A percentile compares a stretch with the other conserved stretches of the same genome.
Evolutionary conservation across 2,113 vertebrate species (phyloP).

Genomic region (Arizona elegans): DNA sequence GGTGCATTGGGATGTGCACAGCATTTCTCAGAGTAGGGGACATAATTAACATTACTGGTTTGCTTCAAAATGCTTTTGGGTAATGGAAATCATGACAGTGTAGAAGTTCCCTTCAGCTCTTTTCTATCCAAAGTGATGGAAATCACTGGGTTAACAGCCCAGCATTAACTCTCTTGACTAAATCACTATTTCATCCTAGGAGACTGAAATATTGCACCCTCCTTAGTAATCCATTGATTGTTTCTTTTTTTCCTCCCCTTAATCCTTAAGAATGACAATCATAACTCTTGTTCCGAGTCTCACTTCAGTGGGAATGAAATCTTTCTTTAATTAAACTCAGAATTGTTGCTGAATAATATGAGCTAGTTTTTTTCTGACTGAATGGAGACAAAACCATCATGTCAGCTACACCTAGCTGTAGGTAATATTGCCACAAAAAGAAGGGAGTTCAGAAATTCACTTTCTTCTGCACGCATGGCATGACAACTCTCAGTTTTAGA

Average conservation of each 20-base stretch:
- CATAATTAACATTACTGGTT: background rate
- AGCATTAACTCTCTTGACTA: background rate
- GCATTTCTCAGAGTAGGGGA: background rate
- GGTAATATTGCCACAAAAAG: background rate
- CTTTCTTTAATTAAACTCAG: constrained; percentile 7
- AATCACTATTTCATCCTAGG: constrained; percentile 4
- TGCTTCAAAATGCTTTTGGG: background rate
- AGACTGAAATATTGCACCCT: background rate
- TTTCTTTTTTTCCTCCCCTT: background rate
- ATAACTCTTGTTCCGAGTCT: background rate
- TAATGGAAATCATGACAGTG: background rate
- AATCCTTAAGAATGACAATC: constrained; percentile 5
- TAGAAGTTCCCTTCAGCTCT: background rate
- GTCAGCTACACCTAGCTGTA: background rate
- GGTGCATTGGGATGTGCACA: background rate
- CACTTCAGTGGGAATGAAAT: constrained; percentile 4
- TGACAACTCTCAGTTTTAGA: background rate
- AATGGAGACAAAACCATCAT: background rate
- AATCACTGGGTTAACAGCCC: background rate
- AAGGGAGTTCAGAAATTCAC: background rate
- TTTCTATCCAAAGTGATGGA: background rate
- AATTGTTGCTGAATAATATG: background rate
- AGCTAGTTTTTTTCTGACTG: background rate
- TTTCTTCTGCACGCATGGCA: background rate
- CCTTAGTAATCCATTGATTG: background rate